Percentiles rank a stretch among this genome's conserved stretches.
phyloP scores from a whole-genome alignment of 1,140 invertebrate species.

The Drosophila ironensis region DNA sequence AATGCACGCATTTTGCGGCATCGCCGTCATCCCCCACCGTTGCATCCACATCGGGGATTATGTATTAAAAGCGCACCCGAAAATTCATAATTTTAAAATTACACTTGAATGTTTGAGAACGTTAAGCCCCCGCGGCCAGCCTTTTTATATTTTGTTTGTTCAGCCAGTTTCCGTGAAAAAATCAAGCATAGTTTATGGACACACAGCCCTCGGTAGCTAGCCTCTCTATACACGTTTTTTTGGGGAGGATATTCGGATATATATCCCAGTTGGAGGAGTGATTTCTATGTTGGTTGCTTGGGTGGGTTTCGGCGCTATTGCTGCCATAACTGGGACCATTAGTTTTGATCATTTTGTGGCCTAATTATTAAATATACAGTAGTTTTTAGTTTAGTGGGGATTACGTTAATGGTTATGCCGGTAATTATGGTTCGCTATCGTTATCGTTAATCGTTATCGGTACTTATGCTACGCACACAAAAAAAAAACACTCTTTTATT shows the following conservation, averaged over 20 bases:
- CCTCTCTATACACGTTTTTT: conserved; percentile 17
- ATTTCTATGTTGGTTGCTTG: conserved; percentile 6
- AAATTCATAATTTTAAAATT: conserved; percentile 40
- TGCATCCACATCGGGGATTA: conserved; percentile 18
- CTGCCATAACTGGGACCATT: conserved; percentile 3
- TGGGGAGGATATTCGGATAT: not conserved
- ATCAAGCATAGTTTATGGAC: not conserved
- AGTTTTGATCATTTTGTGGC: conserved; percentile 23
- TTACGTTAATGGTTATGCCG: conserved; percentile 23
- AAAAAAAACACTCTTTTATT: conserved; percentile 26
- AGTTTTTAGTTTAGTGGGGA: conserved; percentile 5
- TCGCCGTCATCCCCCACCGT: not conserved
- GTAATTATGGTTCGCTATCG: conserved; percentile 11
- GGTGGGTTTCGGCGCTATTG: conserved; percentile 24
- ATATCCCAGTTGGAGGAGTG: conserved; percentile 1
- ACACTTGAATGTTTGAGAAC: conserved; percentile 16
- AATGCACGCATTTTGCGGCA: conserved; percentile 44
- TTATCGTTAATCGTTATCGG: conserved; percentile 13
- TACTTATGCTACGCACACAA: conserved; percentile 40
- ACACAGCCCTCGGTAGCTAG: not conserved
- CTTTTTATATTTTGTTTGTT: too few relatives aligned
- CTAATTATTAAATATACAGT: conserved; percentile 24
- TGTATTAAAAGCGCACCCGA: conserved; percentile 17
- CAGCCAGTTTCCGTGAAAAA: not conserved
- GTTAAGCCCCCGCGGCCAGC: not conserved